These are phyloP conservation scores for Oncorhynchus keta DNA, from an alignment of 2,113 vertebrate genomes.

Conservation along the genomic window DNA sequence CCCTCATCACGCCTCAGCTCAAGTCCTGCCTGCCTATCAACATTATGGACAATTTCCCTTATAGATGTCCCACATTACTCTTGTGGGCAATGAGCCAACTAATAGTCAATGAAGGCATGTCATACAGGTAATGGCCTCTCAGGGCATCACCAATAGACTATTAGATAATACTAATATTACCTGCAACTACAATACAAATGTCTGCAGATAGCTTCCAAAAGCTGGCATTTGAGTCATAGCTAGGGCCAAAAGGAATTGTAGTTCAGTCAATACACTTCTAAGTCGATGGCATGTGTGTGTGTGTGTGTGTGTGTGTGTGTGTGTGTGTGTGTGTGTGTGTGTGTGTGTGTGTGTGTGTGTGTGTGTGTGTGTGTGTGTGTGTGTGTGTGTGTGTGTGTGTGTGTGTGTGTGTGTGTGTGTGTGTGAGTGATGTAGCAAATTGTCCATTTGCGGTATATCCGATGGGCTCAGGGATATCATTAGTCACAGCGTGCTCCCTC, in stretches of 20 bases:
- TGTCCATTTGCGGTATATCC: conserved; percentile 73
- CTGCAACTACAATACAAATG: not conserved
- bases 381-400: too few relatives aligned
- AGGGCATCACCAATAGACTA: conserved; percentile 26
- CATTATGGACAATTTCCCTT: conserved; percentile 46
- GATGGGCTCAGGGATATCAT: conserved; percentile 76
- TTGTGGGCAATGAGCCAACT: conserved; percentile 46
- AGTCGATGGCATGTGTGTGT: conserved; percentile 36
- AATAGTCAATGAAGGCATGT: conserved; percentile 38
- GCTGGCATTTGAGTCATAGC: not conserved
- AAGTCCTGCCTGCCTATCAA: conserved; percentile 33
- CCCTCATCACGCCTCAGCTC: conserved; percentile 33
- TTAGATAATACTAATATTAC: conserved; percentile 45
- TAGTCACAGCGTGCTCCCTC: conserved; percentile 75
- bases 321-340: too few relatives aligned
- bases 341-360: too few relatives aligned
- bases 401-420: conserved; percentile 6
- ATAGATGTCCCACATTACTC: conserved; percentile 36
- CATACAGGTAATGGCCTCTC: conserved; percentile 39
- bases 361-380: too few relatives aligned
- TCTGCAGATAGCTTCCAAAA: not conserved
- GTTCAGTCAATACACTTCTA: conserved; percentile 22
- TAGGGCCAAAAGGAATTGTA: conserved; percentile 5
- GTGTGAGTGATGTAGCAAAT: conserved; percentile 67
- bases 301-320: not conserved